Evolutionary conservation across 1,140 invertebrate species (phyloP).

Genomic region (Dendroctonus valens): DNA sequence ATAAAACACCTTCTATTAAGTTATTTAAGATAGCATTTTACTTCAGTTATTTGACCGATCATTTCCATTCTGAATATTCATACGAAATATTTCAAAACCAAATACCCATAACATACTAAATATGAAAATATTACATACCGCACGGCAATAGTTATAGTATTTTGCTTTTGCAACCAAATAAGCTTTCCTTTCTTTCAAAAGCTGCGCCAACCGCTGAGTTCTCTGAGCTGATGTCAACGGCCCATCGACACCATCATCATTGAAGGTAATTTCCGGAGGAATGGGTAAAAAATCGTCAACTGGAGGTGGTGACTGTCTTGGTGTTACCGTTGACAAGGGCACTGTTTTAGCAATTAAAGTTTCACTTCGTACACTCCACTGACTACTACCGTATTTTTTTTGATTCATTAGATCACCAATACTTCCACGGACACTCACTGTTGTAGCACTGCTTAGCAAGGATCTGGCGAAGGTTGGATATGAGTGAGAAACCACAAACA

Average conservation of each 20-base stretch:
- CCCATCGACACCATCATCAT: conserved; percentile 32
- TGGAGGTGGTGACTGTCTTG: conserved; percentile 51
- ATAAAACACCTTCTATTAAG: too few relatives aligned
- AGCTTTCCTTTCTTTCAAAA: conserved; percentile 56
- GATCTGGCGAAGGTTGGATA: conserved; percentile 34
- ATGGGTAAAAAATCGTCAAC: conserved; percentile 6
- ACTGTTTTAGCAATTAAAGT: conserved; percentile 67
- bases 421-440: conserved; percentile 59
- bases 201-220: conserved; percentile 63
- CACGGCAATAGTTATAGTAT: conserved; percentile 20
- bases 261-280: conserved; percentile 26
- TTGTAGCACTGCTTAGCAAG: conserved; percentile 50
- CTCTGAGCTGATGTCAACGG: conserved; percentile 63
- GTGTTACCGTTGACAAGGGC: conserved; percentile 68
- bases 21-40: too few relatives aligned
- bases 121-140: conserved; percentile 15
- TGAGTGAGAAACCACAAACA: too few relatives aligned
- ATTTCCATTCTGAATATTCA: too few relatives aligned
- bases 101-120: background rate
- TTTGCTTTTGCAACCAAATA: conserved; percentile 27
- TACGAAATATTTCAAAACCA: background rate
- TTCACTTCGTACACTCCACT: conserved; percentile 64
- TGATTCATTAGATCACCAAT: conserved; percentile 77
- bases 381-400: conserved; percentile 68
- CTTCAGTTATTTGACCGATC: too few relatives aligned